A percentile compares a stretch with the other conserved stretches of the same genome.
phyloP scores from a whole-genome alignment of 1,140 invertebrate genomes.

The Scaptomyza graminum region DNA sequence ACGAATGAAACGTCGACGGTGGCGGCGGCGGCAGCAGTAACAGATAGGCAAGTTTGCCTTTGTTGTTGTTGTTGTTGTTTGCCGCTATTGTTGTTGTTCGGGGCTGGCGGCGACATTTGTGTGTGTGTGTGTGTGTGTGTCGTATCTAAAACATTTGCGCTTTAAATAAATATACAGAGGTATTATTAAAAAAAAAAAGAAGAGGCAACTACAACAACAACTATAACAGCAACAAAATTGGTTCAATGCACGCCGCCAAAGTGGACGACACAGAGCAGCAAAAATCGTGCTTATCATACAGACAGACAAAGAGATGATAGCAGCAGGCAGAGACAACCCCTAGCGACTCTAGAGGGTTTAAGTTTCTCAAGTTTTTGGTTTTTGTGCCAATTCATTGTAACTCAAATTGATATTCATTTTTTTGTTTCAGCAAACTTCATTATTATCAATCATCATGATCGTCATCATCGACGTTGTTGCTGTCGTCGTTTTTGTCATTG shows the following conservation, averaged over 20 bases:
- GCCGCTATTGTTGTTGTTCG: slow-evolving; percentile 1
- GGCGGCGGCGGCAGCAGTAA: slow-evolving; percentile 18
- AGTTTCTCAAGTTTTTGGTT: neutral
- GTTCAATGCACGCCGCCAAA: slow-evolving; percentile 77
- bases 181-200: slow-evolving; percentile 72
- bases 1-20: slow-evolving; percentile 32
- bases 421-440: neutral
- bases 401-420: slow-evolving; percentile 20
- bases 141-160: slow-evolving; percentile 82
- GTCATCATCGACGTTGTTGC: slow-evolving; percentile 6
- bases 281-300: slow-evolving; percentile 30
- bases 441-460: slow-evolving; percentile 28
- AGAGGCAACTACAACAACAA: slow-evolving; percentile 48
- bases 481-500: slow-evolving; percentile 28
- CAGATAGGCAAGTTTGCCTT: slow-evolving; percentile 76
- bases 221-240: slow-evolving; percentile 62
- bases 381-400: neutral
- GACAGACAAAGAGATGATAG: slow-evolving; percentile 26
- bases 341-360: neutral
- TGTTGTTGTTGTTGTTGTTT: slow-evolving; percentile 45
- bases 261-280: slow-evolving; percentile 27
- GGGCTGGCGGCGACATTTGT: slow-evolving; percentile 49
- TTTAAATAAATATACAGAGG: slow-evolving; percentile 80
- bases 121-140: slow-evolving; percentile 47
- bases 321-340: neutral